Percentiles rank a stretch among this genome's conserved stretches.
Evolutionary conservation across 2,888 invertebrate species (phyloP).

Genomic region (Megaustenia siamemsis): DNA sequence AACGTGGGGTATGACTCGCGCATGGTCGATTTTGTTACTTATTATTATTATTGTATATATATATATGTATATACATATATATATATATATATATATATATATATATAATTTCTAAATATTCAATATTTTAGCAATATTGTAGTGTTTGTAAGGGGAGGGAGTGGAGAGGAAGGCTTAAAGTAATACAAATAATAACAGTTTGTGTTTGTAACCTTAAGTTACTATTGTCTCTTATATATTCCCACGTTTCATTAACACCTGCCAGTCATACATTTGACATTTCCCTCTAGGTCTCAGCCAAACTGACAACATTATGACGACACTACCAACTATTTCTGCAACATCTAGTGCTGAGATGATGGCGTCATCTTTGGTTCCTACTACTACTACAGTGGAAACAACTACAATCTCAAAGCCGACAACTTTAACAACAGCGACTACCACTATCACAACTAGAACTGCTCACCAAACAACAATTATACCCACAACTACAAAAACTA

Average conservation of each 20-base stretch:
- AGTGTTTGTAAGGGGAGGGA: too few species aligned
- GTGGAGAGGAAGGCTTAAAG: too few species aligned
- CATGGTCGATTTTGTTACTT: too few species aligned
- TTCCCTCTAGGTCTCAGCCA: neutral
- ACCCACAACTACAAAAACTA: neutral
- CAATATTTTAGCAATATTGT: too few species aligned
- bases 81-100: too few species aligned
- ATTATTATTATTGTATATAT: too few species aligned
- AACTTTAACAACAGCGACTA: neutral
- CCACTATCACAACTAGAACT: conserved; percentile 1
- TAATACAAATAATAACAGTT: too few species aligned
- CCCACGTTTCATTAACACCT: neutral
- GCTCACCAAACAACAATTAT: neutral
- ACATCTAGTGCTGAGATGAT: conserved; percentile 20
- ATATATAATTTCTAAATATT: too few species aligned
- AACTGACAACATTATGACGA: neutral
- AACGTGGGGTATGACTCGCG: too few species aligned
- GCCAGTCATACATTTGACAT: neutral
- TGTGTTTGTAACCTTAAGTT: neutral
- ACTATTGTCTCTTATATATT: neutral
- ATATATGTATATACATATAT: too few species aligned
- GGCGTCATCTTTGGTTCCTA: neutral
- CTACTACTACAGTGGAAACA: neutral
- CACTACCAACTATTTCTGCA: neutral
- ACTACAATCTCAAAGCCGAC: neutral